phyloP scores from a whole-genome alignment of 1,140 invertebrate species.

The Microplitis mediator region DNA sequence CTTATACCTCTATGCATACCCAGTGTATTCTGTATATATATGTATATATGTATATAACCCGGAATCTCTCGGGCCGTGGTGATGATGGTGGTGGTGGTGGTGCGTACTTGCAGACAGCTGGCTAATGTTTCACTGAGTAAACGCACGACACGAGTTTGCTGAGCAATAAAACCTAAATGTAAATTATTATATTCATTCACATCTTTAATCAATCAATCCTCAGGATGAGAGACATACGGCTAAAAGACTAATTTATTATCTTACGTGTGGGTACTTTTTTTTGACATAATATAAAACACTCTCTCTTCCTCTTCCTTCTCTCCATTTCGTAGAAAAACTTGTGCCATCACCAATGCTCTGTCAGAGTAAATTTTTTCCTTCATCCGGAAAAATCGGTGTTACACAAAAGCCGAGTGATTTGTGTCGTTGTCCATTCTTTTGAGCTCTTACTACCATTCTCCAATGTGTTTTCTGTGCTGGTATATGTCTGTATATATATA shows the following conservation, averaged over 20 bases:
- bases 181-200: no score
- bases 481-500: not conserved
- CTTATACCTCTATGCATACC: not conserved
- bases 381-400: constrained; percentile 30
- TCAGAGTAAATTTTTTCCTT: constrained; percentile 31
- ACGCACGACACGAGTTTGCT: constrained; percentile 14
- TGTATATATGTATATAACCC: no score
- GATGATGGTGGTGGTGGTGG: no score
- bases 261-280: no score
- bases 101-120: constrained; percentile 50
- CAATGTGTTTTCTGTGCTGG: no score
- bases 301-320: not conserved
- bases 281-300: not conserved
- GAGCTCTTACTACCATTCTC: constrained; percentile 17
- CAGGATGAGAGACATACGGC: no score
- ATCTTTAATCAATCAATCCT: no score
- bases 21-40: no score
- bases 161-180: not conserved
- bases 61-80: no score
- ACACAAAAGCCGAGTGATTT: constrained; percentile 59
- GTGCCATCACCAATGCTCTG: not conserved
- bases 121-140: constrained; percentile 49
- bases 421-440: constrained; percentile 58
- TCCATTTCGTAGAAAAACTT: not conserved
- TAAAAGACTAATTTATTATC: no score